Conservation (phyloP, 2,113 vertebrate genomes). For the Lontra canadensis region DNA sequence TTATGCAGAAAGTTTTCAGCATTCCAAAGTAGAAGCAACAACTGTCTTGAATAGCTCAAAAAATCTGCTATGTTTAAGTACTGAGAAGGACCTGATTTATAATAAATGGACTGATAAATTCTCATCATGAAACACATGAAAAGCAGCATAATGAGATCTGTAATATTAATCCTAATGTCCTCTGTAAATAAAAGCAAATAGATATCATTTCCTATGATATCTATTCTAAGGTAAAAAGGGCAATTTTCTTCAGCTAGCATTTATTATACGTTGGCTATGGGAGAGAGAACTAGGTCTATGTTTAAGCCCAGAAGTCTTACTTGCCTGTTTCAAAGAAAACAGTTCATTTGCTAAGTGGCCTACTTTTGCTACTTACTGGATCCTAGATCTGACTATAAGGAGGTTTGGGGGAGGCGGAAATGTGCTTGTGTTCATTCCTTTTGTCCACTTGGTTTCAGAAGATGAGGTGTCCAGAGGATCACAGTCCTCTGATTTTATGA, state of each 20-base stretch:
- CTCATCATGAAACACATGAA: conserved; percentile 32
- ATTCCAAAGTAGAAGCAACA: conserved; percentile 51
- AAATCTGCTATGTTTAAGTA: conserved; percentile 46
- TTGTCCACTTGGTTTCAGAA: background rate
- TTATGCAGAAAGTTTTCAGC: conserved; percentile 57
- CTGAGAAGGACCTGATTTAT: background rate
- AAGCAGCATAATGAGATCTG: background rate
- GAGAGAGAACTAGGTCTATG: background rate
- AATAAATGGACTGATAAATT: background rate
- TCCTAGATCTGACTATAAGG: background rate
- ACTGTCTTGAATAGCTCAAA: background rate
- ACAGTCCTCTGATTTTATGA: background rate
- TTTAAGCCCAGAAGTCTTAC: background rate
- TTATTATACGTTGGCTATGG: background rate
- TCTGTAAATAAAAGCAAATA: conserved; percentile 33
- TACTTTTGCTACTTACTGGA: background rate
- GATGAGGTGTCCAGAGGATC: background rate
- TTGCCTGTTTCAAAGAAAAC: background rate
- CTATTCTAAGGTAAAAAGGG: background rate
- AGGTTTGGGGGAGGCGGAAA: background rate
- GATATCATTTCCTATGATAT: background rate
- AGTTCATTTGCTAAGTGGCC: background rate
- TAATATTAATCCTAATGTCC: background rate
- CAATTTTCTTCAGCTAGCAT: background rate
- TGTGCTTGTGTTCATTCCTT: background rate